These are phyloP conservation scores for Cassiopea xamachana DNA, from an alignment of 30 jellyfish, hydroid and myxozoan genomes.

Conservation along the genomic window DNA sequence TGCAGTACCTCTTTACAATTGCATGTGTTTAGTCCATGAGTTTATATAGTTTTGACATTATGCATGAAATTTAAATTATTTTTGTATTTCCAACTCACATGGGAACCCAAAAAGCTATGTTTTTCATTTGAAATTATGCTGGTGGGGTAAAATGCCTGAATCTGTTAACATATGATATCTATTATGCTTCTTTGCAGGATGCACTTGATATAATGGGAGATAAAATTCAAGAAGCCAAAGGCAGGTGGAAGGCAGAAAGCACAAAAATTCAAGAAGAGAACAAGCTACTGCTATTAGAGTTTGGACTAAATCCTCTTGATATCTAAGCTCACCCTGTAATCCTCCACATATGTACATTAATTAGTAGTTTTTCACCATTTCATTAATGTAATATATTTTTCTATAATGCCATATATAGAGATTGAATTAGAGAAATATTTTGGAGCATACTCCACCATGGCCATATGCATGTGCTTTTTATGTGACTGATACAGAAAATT, in stretches of 20 bases:
- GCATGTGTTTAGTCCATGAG: too few species aligned
- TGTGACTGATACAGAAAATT: too few species aligned
- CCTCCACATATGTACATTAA: background rate
- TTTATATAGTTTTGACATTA: too few species aligned
- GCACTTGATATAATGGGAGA: conserved; percentile 87
- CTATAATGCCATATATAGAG: background rate
- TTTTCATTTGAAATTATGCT: too few species aligned
- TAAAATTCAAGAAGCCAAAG: conserved; percentile 68
- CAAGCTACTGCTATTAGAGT: conserved; percentile 54
- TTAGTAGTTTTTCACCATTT: background rate
- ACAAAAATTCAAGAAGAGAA: conserved; percentile 74
- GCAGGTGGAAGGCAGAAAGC: conserved; percentile 74
- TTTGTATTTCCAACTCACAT: too few species aligned
- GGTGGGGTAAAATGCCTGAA: background rate
- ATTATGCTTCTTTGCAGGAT: conserved; percentile 33
- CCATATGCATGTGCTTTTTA: too few species aligned
- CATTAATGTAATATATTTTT: too few species aligned
- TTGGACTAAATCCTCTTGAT: conserved; percentile 86
- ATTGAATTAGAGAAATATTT: background rate
- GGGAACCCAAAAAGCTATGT: too few species aligned
- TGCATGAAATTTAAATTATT: too few species aligned
- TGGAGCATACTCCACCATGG: background rate
- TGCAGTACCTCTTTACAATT: too few species aligned
- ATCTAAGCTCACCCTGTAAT: background rate
- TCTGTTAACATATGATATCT: background rate